Evolutionary conservation across 2,797 vertebrate species (phyloP).

Genomic region (Vireo griseus): DNA sequence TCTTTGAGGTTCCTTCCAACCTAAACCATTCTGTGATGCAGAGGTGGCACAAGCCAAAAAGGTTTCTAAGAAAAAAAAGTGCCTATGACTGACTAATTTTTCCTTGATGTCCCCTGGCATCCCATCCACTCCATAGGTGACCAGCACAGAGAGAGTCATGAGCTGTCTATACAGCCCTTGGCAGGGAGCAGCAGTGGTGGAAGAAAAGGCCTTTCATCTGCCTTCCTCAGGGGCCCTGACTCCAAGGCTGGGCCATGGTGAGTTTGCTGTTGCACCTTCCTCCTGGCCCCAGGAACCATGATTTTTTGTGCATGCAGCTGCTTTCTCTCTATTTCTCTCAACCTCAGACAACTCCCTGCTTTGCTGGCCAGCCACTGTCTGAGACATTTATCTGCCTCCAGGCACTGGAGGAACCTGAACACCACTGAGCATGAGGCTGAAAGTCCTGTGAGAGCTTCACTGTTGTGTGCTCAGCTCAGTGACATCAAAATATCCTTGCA

Average conservation of each 20-base stretch:
- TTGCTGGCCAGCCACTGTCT: not conserved
- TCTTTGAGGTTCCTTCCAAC: not conserved
- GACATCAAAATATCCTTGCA: not conserved
- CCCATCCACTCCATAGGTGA: not conserved
- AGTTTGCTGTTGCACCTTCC: not conserved
- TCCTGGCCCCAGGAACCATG: not conserved
- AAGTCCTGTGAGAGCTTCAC: not conserved
- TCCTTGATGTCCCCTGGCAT: not conserved
- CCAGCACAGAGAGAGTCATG: not conserved
- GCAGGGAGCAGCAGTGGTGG: not conserved
- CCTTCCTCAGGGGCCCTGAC: accelerated
- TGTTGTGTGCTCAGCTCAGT: not conserved
- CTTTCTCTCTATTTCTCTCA: not conserved
- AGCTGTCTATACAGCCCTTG: not conserved
- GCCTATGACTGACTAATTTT: not conserved
- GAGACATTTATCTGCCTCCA: not conserved
- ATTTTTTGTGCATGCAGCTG: not conserved
- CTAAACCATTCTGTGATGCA: not conserved
- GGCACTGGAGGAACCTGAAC: not conserved
- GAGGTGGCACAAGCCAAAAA: not conserved
- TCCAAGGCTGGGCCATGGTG: accelerated
- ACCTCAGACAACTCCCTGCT: not conserved
- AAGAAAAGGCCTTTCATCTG: not conserved
- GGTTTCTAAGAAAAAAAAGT: not conserved
- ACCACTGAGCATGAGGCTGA: not conserved